phyloP scores from a whole-genome alignment of 2,888 invertebrate genomes.

The Lottia gigantea region DNA sequence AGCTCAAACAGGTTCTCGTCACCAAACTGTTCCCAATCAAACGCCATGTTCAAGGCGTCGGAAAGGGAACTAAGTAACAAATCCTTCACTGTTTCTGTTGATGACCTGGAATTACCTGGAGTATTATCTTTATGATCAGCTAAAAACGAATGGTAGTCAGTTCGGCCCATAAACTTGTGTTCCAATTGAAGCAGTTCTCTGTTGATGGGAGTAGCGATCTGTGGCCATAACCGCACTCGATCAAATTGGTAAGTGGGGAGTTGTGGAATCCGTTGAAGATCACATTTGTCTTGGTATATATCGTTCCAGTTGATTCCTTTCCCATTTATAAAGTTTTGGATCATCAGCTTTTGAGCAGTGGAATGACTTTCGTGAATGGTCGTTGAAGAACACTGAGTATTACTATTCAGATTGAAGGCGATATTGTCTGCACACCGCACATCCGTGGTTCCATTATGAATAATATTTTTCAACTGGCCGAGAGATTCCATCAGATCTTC shows the following conservation, averaged over 20 bases:
- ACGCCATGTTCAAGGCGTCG: neutral
- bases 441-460: neutral
- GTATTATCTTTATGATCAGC: neutral
- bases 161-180: neutral
- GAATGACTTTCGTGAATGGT: neutral
- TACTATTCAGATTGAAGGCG: neutral
- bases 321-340: neutral
- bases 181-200: slow-evolving; percentile 1
- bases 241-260: neutral
- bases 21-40: neutral
- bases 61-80: neutral
- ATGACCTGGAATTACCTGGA: neutral
- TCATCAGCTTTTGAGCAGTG: neutral
- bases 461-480: neutral
- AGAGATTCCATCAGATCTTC: neutral
- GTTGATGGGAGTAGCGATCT: neutral
- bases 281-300: neutral
- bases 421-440: neutral
- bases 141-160: neutral
- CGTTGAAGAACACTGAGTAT: neutral
- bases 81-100: neutral
- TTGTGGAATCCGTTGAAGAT: neutral
- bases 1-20: neutral
- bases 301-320: neutral
- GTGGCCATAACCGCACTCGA: neutral